Evolutionary conservation across 2,113 vertebrate genomes (phyloP), one percentile per base, ranked within the genome.

Genomic region (Pongo pygmaeus): DNA sequence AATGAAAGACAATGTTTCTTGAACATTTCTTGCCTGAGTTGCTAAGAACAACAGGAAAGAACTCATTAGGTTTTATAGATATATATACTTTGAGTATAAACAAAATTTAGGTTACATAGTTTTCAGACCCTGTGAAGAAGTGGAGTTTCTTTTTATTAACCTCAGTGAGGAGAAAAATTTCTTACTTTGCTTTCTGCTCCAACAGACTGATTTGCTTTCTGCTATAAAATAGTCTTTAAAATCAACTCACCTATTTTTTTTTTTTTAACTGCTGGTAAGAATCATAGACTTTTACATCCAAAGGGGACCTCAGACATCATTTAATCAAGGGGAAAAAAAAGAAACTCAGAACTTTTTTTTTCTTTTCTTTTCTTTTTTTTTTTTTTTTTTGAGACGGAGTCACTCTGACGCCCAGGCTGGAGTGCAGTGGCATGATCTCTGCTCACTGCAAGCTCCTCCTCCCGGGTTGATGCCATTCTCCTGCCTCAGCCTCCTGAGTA

Each of bases 101-200:
- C 30, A 6, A 64, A 64, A 64, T 64, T 64, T 75, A 12, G 12
- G 50, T 69, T 43, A 43, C 40, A 27, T 30, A 67, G 25, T 92
- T 83, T 94, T 92, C 55, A 89, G 87, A 74, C 18, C 69, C 83
- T 78, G 2, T 91, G 43, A 97, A 61, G 27, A 89, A 93, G 57
- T 79, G 9, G 4, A 25, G 90, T 93, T 90, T 83, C 75, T 81
- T 95, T 93, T 86, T 23, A 95, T 86, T 84, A 88, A 90, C 5
- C 23, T 89, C 35, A 43, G 14, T 52, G 38, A 95, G 25, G 3
- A 72, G n/a, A 84, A 92, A 64, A 77, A 32, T 64, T 61, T 83
- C 43, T 86, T 67, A 50, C 22, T 75, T 92, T 57, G 4, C 1
- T 79, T 52, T 79, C 8, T 95, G 12, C 40, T 48, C 52, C 20